Evolutionary conservation across 2,888 invertebrate species (phyloP), one percentile per base, ranked within the genome.

Genomic region (Dicranocentrus wangi): DNA sequence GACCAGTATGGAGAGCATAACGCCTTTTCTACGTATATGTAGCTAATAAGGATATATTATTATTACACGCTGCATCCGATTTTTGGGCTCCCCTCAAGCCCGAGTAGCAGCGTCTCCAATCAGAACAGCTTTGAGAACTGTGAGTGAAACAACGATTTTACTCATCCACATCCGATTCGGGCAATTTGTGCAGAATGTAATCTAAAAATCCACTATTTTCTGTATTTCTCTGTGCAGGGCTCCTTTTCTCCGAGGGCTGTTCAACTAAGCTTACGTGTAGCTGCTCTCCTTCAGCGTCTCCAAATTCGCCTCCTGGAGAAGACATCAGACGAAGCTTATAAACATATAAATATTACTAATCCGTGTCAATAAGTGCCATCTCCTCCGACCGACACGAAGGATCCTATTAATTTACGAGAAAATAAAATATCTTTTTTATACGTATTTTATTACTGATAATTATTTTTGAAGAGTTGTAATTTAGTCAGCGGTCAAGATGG

Each of bases 91-190:
- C 61, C 10, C 19, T 19, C 15, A 8, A 28, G 27, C 19, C 17
- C 61, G 39, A n/a, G n/a, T 32, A 28, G 10, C 65, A 43, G 23
- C 42, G 65, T 25, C 15, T 27, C 27, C 43, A 65, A 65, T 63
- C 78, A 78, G 78, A 78, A 78, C 78, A 78, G 78, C 78, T 78
- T 78, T 78, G 78, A 78, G 78, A 78, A 78, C 61, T 43, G 78
- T 78, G 69, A 78, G 78, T 78, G 47, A 25, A 61, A 61, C 78
- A 70, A 42, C 69, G 25, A 32, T 51, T 76, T 47, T 76, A 68
- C 55, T 78, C 78, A 70, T 63, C 78, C 70, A 77, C 70, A 70
- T 63, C 70, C 42, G 42, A 8, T 19, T 39, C 28, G 23, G n/a
- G n/a, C n/a, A n/a, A 23, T 27, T 32, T 32, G 53, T 39, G n/a